Base-by-base conservation (phyloP, 53 echinoderm and acorn worm species). In the Henricia sp. region DNA sequence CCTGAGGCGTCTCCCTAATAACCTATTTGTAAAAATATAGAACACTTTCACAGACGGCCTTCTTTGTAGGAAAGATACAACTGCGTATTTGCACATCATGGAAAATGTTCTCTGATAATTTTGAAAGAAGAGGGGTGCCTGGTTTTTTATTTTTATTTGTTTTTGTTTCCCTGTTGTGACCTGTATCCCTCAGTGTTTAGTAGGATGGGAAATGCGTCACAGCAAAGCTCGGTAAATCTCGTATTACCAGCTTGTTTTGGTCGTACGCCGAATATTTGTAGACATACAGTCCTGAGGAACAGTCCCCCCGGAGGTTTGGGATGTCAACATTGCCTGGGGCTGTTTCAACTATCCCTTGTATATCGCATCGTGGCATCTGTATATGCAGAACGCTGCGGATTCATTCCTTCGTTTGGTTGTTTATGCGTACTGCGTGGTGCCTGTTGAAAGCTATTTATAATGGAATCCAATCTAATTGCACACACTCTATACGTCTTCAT, bases 171-270 rank as follows among this genome's bases (percentile, higher is more conserved):
- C n/a, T n/a, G n/a, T n/a, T n/a, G n/a, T n/a, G n/a, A n/a, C n/a
- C n/a, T n/a, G n/a, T n/a, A n/a, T n/a, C n/a, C n/a, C n/a, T n/a
- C n/a, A n/a, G n/a, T n/a, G n/a, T n/a, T n/a, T n/a, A n/a, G n/a
- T n/a, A n/a, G n/a, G n/a, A n/a, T n/a, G n/a, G 73, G 73, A 73
- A 73, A 73, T 73, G 55, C 73, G 73, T 73, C 73, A 73, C 54
- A 53, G 73, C 73, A 21, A 33, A 51, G 50, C 32, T 73, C 54
- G 37, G 73, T 54, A 21, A 33, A 51, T 30, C 32, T 73, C 37
- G 23, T 54, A 73, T 73, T 73, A 73, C 72, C 50, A n/a, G 52
- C 51, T 72, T 72, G 72, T 72, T 72, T 50, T 72, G 51, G 35
- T 23, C 30, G 37, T 52, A 33, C 11, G 72, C 44, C 27, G 58